These are phyloP conservation scores for Linnaemya tessellans DNA, from an alignment of 2,888 invertebrate genomes.

Conservation along the genomic window DNA sequence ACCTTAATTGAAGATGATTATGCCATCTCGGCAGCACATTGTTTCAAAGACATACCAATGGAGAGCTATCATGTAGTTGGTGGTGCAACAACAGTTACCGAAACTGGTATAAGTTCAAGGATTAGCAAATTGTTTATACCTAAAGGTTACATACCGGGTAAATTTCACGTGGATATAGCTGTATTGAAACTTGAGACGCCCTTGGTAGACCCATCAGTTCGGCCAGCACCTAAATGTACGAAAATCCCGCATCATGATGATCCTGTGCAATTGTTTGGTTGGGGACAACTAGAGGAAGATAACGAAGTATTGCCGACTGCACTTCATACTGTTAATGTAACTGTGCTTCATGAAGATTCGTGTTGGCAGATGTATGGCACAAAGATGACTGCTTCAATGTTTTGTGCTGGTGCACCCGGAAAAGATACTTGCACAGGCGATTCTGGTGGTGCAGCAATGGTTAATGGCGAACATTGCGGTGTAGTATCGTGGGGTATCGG, in stretches of 20 bases:
- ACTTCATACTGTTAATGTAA: neutral
- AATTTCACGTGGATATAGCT: neutral
- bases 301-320: conserved; percentile 1
- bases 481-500: conserved; percentile 85
- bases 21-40: conserved; percentile 15
- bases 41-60: neutral
- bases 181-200: neutral
- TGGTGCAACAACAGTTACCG: neutral
- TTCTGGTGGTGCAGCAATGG: conserved; percentile 78
- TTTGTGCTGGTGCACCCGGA: conserved; percentile 74
- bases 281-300: neutral
- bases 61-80: neutral
- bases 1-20: neutral
- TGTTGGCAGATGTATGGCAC: neutral
- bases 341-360: neutral
- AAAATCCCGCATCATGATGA: neutral
- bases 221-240: neutral
- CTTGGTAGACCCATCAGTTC: neutral
- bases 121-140: neutral
- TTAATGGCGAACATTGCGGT: conserved; percentile 83
- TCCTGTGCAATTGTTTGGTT: neutral
- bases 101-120: neutral
- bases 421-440: conserved; percentile 78
- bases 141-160: neutral
- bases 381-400: conserved; percentile 68